Percentiles rank a stretch among this genome's conserved stretches.
Conservation (phyloP, 2,888 invertebrate genomes). For the Andrena chrysosceles region DNA sequence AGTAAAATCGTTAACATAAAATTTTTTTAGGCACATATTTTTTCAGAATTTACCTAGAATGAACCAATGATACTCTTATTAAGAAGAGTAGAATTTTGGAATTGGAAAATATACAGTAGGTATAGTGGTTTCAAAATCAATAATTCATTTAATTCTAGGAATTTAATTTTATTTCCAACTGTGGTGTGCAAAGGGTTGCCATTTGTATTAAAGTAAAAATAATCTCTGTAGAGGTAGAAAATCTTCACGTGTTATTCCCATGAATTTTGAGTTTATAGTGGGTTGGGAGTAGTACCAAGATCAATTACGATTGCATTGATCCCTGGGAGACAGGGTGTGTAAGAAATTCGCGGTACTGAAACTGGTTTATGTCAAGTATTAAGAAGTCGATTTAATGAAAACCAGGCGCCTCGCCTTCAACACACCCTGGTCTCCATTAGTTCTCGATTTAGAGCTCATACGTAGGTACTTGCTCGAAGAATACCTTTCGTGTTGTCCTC, state of each 20-base stretch:
- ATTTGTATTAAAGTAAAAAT: too few species aligned
- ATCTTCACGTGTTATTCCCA: neutral
- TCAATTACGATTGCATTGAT: constrained; percentile 1
- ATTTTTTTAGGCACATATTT: too few species aligned
- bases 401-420: constrained; percentile 51
- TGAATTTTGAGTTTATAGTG: neutral
- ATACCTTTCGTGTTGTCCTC: constrained; percentile 35
- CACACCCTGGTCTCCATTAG: constrained; percentile 33
- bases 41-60: too few species aligned
- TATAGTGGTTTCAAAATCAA: too few species aligned
- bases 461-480: neutral
- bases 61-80: too few species aligned
- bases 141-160: too few species aligned
- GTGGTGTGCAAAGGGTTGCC: too few species aligned
- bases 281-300: neutral
- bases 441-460: constrained; percentile 36
- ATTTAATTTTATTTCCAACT: too few species aligned
- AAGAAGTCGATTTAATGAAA: constrained; percentile 46
- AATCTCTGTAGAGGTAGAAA: too few species aligned
- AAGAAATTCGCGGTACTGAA: neutral
- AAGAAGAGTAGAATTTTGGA: too few species aligned
- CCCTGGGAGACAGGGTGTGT: neutral
- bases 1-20: too few species aligned
- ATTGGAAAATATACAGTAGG: too few species aligned
- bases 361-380: constrained; percentile 44